Evolutionary conservation across 2,113 vertebrate species (phyloP), one percentile per base, ranked within the genome.

Genomic region (Calonectris borealis): DNA sequence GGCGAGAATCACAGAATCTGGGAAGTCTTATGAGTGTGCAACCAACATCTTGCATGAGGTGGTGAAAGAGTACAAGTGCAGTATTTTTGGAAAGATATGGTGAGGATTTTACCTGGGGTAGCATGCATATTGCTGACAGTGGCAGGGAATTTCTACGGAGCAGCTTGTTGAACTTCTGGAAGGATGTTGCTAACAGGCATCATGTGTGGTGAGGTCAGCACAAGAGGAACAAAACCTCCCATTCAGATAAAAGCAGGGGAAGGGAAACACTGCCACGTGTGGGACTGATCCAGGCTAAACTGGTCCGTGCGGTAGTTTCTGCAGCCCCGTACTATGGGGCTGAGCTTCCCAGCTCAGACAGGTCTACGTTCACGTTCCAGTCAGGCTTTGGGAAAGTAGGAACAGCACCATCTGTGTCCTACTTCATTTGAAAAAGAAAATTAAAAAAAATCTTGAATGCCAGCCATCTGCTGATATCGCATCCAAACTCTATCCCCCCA

Each of bases 341-440:
- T 83, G 90, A 83, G 51, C 42, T 93, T 90, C 64, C 62, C 26
- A 62, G 29, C 51, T 90, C 12, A 62, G 27, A 17, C 52, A 76
- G 65, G 65, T 90, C 85, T 86, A 19, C 1, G 1, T 75, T 95
- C 92, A 42, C 6, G 40, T 88, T 93, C 73, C 80, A 86, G 49
- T 83, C 32, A 60, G 77, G 65, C 57, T 95, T 88, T 81, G 44
- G 80, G 61, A 86, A 83, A 73, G 88, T 46, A 73, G 64, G 22
- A 90, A 72, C 31, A 42, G 91, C 42, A 91, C 94, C 93, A 93
- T 95, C 92, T 96, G 72, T 86, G 76, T 88, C 94, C 86, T 61
- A 57, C 68, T 96, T 96, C 40, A 87, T 94, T 93, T 82, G 55
- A 62, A 89, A 84, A 91, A 83, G 22, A 70, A 93, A 93, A 83